These are phyloP conservation scores for Rhodeus uyekii DNA, from an alignment of 2,797 vertebrate species.

Conservation along the genomic window DNA sequence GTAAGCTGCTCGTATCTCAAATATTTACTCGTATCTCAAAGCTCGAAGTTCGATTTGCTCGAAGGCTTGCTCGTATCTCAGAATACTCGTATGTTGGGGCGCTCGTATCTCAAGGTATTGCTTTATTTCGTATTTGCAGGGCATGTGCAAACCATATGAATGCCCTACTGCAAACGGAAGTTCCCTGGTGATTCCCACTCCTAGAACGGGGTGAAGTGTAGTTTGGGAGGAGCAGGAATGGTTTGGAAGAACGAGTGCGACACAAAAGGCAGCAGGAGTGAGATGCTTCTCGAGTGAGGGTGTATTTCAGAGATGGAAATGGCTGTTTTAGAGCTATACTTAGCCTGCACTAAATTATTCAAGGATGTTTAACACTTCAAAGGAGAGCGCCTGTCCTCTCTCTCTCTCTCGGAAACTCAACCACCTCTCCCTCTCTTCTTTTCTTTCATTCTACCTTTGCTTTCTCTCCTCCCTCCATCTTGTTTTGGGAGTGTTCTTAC, in stretches of 20 bases:
- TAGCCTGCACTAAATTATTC: slow-evolving; percentile 69
- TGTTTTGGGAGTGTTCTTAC: slow-evolving; percentile 11
- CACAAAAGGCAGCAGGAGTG: slow-evolving; percentile 40
- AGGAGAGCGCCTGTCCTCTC: slow-evolving; percentile 48
- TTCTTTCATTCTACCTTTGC: slow-evolving; percentile 9
- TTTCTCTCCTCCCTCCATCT: neutral
- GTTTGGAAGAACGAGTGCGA: neutral
- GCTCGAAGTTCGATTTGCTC: too few species aligned
- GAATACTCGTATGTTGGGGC: too few species aligned
- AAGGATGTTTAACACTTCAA: slow-evolving; percentile 74
- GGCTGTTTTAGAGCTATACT: slow-evolving; percentile 66
- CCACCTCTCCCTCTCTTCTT: slow-evolving; percentile 32
- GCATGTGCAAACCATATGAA: neutral
- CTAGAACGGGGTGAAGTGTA: neutral
- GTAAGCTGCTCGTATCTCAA: too few species aligned
- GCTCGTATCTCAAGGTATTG: too few species aligned
- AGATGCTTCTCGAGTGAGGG: slow-evolving; percentile 36
- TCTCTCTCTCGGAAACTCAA: slow-evolving; percentile 20
- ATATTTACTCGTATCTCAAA: too few species aligned
- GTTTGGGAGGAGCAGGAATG: slow-evolving; percentile 1
- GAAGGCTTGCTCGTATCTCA: too few species aligned
- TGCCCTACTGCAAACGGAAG: neutral
- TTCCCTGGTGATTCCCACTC: neutral
- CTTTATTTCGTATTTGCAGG: too few species aligned
- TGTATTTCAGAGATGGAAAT: slow-evolving; percentile 61